Evolutionary conservation across 1,140 invertebrate species (phyloP).

Genomic region (Drosophila funebris): DNA sequence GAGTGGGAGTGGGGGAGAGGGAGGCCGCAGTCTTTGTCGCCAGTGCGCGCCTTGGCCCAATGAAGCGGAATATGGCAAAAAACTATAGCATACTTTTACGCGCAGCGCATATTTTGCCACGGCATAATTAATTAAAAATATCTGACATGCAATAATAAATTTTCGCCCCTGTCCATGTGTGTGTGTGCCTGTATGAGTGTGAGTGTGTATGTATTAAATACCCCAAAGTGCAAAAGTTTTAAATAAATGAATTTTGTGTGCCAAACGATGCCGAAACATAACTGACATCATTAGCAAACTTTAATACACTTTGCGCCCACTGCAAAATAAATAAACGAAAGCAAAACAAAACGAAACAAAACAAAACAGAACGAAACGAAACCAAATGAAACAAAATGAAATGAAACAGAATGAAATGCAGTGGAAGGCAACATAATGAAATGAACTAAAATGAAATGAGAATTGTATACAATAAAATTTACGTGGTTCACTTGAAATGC

Average conservation of each 20-base stretch:
- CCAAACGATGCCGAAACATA: conserved; percentile 57
- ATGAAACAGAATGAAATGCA: conserved; percentile 1
- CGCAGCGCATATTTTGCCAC: conserved; percentile 70
- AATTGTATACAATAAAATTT: conserved; percentile 43
- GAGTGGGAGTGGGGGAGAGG: background rate
- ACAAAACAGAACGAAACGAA: conserved; percentile 30
- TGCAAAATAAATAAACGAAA: conserved; percentile 41
- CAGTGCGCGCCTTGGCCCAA: conserved; percentile 35
- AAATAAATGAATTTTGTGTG: conserved; percentile 66
- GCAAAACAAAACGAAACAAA: conserved; percentile 18
- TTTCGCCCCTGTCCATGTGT: conserved; percentile 31
- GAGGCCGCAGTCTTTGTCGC: conserved; percentile 49
- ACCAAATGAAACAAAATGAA: conserved; percentile 30
- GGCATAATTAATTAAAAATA: conserved; percentile 82
- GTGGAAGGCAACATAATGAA: conserved; percentile 19
- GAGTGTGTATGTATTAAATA: conserved; percentile 27
- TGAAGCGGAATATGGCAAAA: conserved; percentile 43
- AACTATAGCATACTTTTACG: conserved; percentile 69
- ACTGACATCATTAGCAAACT: conserved; percentile 79
- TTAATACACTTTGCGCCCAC: conserved; percentile 66
- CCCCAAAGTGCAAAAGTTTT: conserved; percentile 63
- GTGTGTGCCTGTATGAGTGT: background rate
- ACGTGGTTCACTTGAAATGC: conserved; percentile 30
- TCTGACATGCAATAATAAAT: conserved; percentile 76
- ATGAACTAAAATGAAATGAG: conserved; percentile 38